Evolutionary conservation across 2,113 vertebrate genomes (phyloP), one percentile per base, ranked within the genome.

Genomic region (Sardina pilchardus): DNA sequence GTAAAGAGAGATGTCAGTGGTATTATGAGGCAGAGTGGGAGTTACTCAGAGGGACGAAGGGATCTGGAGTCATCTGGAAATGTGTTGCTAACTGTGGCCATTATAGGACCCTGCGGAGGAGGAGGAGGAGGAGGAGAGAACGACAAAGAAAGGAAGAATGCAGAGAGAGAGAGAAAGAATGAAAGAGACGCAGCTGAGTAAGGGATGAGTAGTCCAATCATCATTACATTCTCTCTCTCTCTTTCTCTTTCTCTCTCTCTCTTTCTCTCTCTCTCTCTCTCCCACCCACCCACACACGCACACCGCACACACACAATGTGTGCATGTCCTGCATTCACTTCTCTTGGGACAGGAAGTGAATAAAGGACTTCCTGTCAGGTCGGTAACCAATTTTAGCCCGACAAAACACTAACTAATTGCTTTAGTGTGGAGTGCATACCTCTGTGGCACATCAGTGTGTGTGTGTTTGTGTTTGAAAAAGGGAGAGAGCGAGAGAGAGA

Each of bases 51-150:
- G 34, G 67, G 30, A 30, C 67, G 30, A 36, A 16, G 67, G 67
- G 67, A 75, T 14, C 30, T 75, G 67, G 26, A 75, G 26, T 75
- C 67, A 75, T 75, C 67, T 75, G 67, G 67, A 75, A 75, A 75
- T 75, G 30, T 75, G 63, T 26, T 71, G 67, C 67, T 75, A 75
- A 75, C 92, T 91, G 87, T 92, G 90, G 88, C 91, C 92, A 93
- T 94, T 94, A 93, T 92, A 93, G 92, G 90, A 89, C 88, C 86
- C 85, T 80, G 84, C 88, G 89, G 87, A 89, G 84, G 90, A 90
- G 90, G 85, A 82, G 75, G 88, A 82, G 78, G 82, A 90, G 88
- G 87, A 75, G n/a, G 67, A 34, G 67, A 34, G 19, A 34, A 34
- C 30, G 21, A 75, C 26, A 17, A 34, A 34, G 30, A 36, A 24